phyloP scores from a whole-genome alignment of 2,888 invertebrate species.

The Sthenelais limicola region DNA sequence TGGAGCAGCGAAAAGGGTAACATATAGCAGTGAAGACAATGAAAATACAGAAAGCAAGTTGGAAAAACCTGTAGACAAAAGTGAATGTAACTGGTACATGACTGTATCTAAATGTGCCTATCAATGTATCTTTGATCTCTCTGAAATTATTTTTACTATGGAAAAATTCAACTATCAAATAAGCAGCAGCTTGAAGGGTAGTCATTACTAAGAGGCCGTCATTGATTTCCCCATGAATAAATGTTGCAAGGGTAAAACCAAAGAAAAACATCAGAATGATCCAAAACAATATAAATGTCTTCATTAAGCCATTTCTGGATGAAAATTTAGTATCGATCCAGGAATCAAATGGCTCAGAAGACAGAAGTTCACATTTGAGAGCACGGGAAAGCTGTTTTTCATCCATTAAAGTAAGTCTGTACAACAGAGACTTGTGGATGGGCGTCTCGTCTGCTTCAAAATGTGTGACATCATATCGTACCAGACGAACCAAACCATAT shows the following conservation, averaged over 20 bases:
- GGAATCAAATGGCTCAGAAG: conserved; percentile 16
- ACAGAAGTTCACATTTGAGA: conserved; percentile 9
- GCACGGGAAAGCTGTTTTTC: conserved; percentile 19
- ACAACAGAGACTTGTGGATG: conserved; percentile 18
- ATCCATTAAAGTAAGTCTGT: conserved; percentile 21
- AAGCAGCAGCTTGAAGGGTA: neutral
- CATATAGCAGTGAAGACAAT: neutral
- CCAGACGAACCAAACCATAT: conserved; percentile 6
- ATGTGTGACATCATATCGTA: conserved; percentile 25
- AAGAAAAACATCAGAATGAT: neutral
- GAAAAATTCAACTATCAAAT: conserved; percentile 18
- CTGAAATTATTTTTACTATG: conserved; percentile 21
- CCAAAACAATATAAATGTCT: conserved; percentile 24
- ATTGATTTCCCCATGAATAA: neutral
- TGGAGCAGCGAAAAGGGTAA: neutral
- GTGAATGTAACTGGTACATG: conserved; percentile 30
- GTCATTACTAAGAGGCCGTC: neutral
- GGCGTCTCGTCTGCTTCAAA: conserved; percentile 15
- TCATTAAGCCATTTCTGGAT: neutral
- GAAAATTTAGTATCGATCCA: conserved; percentile 20
- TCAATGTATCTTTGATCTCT: neutral
- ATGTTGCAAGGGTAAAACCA: neutral
- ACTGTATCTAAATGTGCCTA: neutral
- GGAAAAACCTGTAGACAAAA: conserved; percentile 24
- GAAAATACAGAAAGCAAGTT: neutral